Evolutionary conservation across 2,888 invertebrate species (phyloP), one percentile per base, ranked within the genome.

Genomic region (Mellilla xanthometata): DNA sequence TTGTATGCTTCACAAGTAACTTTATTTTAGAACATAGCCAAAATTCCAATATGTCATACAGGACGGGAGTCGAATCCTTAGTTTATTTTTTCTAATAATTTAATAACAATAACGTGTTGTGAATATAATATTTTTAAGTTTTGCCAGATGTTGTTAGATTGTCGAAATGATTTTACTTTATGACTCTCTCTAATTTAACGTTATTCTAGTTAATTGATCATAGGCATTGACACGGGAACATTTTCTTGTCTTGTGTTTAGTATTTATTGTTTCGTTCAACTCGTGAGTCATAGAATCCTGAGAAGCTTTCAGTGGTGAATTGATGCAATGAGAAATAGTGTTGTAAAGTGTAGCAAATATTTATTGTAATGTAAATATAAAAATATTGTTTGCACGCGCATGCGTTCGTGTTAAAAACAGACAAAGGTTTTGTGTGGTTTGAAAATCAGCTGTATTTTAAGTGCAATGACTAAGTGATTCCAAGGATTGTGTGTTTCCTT

Each of bases 391-490:
- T 76, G 80, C 68, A 76, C 87, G 90, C 91, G 91, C 91, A 91
- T 91, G 91, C 91, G 91, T 86, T 81, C 76, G 72, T 76, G 76
- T 79, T 73, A 76, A 83, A 86, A 85, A 86, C 84, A 90, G 90
- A 91, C 91, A 91, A 91, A 91, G 91, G 91, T 91, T 91, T 91
- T 90, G 87, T 90, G 88, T 85, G 81, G 75, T 84, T 87, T 85
- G 86, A 74, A 81, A 86, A 87, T 91, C 91, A 91, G 91, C 91
- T 91, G 91, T 89, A 84, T 80, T 77, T 44, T 71, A 78, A 77
- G 79, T 88, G 90, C 86, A 74, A 91, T 91, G 90, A 87, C 87
- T 89, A 88, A 83, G 84, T 85, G 82, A 76, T 81, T 76, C 65
- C 65, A 26, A 77, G 79, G 82, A 85, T 77, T 79, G 86, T 80